Evolutionary conservation across 2,113 vertebrate genomes (phyloP).

Genomic region (Clupea harengus): DNA sequence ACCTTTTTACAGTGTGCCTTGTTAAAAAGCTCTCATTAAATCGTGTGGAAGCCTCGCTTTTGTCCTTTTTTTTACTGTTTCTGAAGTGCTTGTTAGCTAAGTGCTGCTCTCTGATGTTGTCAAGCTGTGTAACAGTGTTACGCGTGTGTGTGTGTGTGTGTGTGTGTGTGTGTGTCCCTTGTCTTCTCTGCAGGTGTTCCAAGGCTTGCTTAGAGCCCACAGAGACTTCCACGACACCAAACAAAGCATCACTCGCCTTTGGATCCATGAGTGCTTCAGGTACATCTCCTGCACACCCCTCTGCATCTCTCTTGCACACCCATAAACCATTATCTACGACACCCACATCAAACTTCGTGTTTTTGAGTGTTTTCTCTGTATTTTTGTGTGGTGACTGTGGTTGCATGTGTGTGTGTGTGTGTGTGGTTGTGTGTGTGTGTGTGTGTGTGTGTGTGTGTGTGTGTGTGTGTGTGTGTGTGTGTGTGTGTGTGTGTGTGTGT

Average conservation of each 20-base stretch:
- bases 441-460: constrained; percentile 9
- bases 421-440: background rate
- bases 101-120: constrained; percentile 1
- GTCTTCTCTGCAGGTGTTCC: constrained; percentile 75
- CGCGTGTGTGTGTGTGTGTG: background rate
- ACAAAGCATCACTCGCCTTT: constrained; percentile 77
- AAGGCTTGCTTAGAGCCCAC: constrained; percentile 82
- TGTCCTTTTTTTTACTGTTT: background rate
- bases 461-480: constrained; percentile 4
- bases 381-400: background rate
- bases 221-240: constrained; percentile 82
- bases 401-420: background rate
- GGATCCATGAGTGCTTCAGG: constrained; percentile 91
- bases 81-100: constrained; percentile 12
- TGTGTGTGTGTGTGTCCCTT: background rate
- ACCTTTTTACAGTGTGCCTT: background rate
- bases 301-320: background rate
- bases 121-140: background rate
- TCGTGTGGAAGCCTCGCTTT: background rate
- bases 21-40: background rate
- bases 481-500: constrained; percentile 34
- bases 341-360: background rate
- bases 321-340: background rate
- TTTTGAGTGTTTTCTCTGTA: background rate
- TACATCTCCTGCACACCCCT: too few species aligned